phyloP scores from a whole-genome alignment of 2,888 invertebrate genomes.

The Caradrina clavipalpis region DNA sequence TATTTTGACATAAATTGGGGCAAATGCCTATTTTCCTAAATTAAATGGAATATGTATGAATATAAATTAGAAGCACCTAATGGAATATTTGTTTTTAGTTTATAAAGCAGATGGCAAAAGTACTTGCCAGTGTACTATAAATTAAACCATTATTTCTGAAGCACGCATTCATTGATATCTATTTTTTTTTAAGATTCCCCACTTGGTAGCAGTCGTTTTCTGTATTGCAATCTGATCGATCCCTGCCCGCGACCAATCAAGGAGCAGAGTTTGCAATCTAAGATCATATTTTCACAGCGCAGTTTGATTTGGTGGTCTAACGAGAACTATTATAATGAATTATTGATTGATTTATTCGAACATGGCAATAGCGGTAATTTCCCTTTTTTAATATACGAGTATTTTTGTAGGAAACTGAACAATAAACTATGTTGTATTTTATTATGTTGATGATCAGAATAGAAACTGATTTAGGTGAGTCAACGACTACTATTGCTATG shows the following conservation, averaged over 20 bases:
- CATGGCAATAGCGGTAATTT: neutral
- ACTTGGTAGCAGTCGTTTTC: neutral
- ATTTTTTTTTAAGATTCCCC: slow-evolving; percentile 8
- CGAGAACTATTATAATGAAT: neutral
- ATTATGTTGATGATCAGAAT: no score
- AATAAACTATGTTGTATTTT: no score
- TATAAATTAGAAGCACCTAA: slow-evolving; percentile 59
- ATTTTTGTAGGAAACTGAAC: no score
- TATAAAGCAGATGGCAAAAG: slow-evolving; percentile 22
- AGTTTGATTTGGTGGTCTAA: slow-evolving; percentile 54
- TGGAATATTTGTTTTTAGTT: slow-evolving; percentile 14
- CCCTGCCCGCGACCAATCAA: neutral
- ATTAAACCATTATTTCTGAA: slow-evolving; percentile 55
- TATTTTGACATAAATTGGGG: slow-evolving; percentile 51
- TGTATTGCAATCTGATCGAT: neutral
- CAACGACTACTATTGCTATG: neutral
- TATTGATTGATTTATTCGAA: neutral
- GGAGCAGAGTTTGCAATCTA: neutral
- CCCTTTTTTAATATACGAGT: neutral
- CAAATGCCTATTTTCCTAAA: slow-evolving; percentile 41
- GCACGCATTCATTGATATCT: slow-evolving; percentile 14
- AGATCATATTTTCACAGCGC: slow-evolving; percentile 53
- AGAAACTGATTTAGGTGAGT: neutral
- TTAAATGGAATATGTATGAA: slow-evolving; percentile 27
- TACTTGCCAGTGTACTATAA: slow-evolving; percentile 16